Evolutionary conservation across 1,140 invertebrate species (phyloP).

Genomic region (Branchinecta lindahli): DNA sequence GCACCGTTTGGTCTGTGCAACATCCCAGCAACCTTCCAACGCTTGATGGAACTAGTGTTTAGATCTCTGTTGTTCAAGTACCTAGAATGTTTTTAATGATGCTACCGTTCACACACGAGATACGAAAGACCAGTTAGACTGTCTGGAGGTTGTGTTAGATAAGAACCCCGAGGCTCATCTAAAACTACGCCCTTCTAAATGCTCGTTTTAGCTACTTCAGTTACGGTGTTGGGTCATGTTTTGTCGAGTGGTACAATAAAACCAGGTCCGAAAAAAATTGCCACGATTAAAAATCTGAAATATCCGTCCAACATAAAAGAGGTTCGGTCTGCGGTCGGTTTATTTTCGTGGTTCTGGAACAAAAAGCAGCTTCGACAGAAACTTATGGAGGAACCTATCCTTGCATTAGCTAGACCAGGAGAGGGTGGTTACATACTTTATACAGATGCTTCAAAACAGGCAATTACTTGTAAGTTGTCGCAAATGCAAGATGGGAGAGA

Average conservation of each 20-base stretch:
- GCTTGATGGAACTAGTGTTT: slow-evolving; percentile 22
- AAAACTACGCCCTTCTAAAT: neutral
- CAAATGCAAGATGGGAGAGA: neutral
- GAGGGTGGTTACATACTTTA: neutral
- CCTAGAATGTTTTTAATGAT: neutral
- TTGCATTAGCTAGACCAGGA: neutral
- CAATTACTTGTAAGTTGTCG: neutral
- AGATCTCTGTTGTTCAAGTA: slow-evolving; percentile 19
- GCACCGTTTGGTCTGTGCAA: slow-evolving; percentile 25
- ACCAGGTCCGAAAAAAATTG: neutral
- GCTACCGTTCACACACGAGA: neutral
- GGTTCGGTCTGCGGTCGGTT: neutral
- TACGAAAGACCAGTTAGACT: neutral
- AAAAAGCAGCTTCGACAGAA: neutral
- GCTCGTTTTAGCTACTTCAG: neutral
- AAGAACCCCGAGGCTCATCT: neutral
- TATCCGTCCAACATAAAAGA: neutral
- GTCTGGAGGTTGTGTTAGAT: neutral
- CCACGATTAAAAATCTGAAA: neutral
- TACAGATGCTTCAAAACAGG: neutral
- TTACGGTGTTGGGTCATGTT: neutral
- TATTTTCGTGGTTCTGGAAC: slow-evolving; percentile 1
- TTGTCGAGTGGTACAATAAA: neutral
- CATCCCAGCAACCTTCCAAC: slow-evolving; percentile 21
- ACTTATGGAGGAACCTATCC: neutral